These are phyloP conservation scores for Cataglyphis albicans DNA, from an alignment of 2,888 invertebrate species.

Conservation along the genomic window DNA sequence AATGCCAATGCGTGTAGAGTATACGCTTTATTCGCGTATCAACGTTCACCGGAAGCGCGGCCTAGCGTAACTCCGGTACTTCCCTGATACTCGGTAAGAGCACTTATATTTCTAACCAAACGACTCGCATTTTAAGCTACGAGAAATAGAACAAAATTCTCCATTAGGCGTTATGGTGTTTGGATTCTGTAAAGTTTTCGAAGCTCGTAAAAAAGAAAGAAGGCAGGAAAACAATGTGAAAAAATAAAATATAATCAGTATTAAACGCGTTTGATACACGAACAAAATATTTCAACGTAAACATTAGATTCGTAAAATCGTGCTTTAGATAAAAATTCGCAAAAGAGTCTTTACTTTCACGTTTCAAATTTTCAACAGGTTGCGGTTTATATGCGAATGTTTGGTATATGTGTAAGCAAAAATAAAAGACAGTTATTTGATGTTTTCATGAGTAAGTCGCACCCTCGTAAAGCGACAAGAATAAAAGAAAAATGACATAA, in stretches of 20 bases:
- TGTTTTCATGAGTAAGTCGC: slow-evolving; percentile 1
- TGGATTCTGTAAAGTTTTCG: not conserved
- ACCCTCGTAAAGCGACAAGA: not conserved
- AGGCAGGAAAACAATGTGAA: not conserved
- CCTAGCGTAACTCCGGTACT: slow-evolving; percentile 85
- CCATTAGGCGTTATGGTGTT: not conserved
- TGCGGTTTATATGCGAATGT: not conserved
- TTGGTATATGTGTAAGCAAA: not conserved
- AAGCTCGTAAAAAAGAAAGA: not conserved
- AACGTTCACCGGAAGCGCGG: slow-evolving; percentile 81
- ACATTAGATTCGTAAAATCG: slow-evolving; percentile 6
- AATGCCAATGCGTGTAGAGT: slow-evolving; percentile 17
- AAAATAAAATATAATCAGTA: not conserved
- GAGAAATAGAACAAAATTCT: slow-evolving; percentile 16
- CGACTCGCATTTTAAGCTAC: slow-evolving; percentile 19
- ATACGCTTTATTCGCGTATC: slow-evolving; percentile 40
- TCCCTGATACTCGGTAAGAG: slow-evolving; percentile 57
- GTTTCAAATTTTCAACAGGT: slow-evolving; percentile 37
- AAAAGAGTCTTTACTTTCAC: not conserved
- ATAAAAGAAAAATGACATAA: not conserved
- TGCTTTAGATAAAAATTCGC: not conserved
- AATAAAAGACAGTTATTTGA: slow-evolving; percentile 23
- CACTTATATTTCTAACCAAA: slow-evolving; percentile 48
- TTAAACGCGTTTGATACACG: not conserved
- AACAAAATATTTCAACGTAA: not conserved